Evolutionary conservation across 2,888 invertebrate genomes (phyloP).

Genomic region (Drymonia ruficornis): DNA sequence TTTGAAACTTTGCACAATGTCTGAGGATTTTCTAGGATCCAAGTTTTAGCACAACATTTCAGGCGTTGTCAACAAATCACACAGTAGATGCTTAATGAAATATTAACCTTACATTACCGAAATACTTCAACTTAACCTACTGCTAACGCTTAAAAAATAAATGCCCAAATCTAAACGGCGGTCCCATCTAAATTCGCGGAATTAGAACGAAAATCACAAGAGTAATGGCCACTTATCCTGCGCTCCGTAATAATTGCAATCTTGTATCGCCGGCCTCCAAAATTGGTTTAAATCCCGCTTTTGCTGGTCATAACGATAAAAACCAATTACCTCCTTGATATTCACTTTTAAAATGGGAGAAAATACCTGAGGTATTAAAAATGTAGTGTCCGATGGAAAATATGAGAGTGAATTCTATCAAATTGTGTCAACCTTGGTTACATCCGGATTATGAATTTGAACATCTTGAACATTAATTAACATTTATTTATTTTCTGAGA

Average conservation of each 20-base stretch:
- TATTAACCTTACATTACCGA: too few species aligned
- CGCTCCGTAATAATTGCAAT: slow-evolving; percentile 47
- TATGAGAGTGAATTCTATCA: too few species aligned
- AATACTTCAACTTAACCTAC: too few species aligned
- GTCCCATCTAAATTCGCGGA: slow-evolving; percentile 21
- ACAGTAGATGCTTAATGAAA: neutral
- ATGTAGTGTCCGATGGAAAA: slow-evolving; percentile 3
- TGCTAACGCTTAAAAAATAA: neutral
- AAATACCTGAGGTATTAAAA: slow-evolving; percentile 10
- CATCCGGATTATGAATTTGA: too few species aligned
- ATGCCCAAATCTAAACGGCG: slow-evolving; percentile 5
- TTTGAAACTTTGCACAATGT: slow-evolving; percentile 7
- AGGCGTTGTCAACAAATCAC: neutral
- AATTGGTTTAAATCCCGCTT: slow-evolving; percentile 53
- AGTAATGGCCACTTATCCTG: slow-evolving; percentile 47
- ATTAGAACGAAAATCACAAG: slow-evolving; percentile 36
- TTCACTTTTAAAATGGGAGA: slow-evolving; percentile 25
- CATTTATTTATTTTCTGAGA: too few species aligned
- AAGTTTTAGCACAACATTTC: neutral
- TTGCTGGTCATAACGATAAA: slow-evolving; percentile 56
- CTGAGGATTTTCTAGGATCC: slow-evolving; percentile 6
- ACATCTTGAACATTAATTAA: too few species aligned
- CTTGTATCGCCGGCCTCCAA: slow-evolving; percentile 44
- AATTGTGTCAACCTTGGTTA: too few species aligned
- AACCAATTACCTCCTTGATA: slow-evolving; percentile 50